Evolutionary conservation across 2,797 vertebrate genomes (phyloP).

Genomic region (Scyliorhinus canicula): DNA sequence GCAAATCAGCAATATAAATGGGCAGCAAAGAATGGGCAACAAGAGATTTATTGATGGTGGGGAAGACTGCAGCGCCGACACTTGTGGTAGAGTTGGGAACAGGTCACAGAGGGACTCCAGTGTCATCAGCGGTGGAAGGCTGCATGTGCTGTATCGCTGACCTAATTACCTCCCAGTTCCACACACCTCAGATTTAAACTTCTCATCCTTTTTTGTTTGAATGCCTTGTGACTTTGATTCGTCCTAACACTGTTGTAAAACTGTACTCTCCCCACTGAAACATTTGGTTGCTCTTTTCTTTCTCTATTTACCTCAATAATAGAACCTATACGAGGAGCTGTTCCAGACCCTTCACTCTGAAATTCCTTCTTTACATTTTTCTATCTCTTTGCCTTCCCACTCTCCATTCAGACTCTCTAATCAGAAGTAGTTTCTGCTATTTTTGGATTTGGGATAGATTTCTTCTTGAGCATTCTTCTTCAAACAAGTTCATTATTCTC

Average conservation of each 20-base stretch:
- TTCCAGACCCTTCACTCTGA: background rate
- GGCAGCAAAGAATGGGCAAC: background rate
- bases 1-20: background rate
- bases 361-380: background rate
- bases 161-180: background rate
- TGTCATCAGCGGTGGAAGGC: background rate
- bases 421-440: background rate
- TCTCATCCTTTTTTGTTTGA: background rate
- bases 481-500: background rate
- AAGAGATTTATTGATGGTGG: background rate
- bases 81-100: background rate
- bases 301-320: background rate
- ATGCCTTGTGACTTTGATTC: background rate
- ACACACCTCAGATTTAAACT: background rate
- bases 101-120: background rate
- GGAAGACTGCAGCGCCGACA: background rate
- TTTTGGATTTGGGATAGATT: background rate
- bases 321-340: no score
- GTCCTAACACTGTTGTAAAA: background rate
- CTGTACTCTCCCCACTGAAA: background rate
- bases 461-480: background rate
- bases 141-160: background rate
- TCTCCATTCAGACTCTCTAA: background rate
- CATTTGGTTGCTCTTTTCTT: background rate
- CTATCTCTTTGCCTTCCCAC: no score